phyloP scores from a whole-genome alignment of 2,113 vertebrate genomes.

The Dryoscopus gambensis region DNA sequence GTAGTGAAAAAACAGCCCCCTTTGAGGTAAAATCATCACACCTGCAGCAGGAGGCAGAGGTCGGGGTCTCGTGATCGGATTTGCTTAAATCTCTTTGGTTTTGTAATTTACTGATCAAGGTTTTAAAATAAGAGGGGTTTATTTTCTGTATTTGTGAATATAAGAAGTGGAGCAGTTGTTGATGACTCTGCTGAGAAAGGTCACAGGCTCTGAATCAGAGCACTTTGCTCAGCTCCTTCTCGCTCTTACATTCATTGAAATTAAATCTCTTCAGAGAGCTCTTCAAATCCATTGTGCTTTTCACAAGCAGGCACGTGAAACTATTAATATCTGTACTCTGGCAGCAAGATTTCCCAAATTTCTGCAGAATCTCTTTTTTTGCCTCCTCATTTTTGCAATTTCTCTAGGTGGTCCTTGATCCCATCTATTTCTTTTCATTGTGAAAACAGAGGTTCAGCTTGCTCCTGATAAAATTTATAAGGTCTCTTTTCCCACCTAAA shows the following conservation, averaged over 20 bases:
- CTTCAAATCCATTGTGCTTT: background rate
- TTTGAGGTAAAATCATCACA: background rate
- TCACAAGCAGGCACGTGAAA: background rate
- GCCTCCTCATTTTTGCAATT: background rate
- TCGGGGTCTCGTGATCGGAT: background rate
- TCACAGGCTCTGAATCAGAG: background rate
- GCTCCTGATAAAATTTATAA: background rate
- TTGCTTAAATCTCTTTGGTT: background rate
- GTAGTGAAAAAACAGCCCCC: slow-evolving; percentile 4
- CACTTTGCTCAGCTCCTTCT: background rate
- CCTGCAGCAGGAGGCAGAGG: background rate
- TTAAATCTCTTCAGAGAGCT: background rate
- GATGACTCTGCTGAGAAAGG: background rate
- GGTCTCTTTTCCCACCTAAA: background rate
- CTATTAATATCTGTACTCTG: background rate
- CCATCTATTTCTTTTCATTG: background rate
- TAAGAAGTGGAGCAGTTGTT: background rate
- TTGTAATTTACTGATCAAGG: background rate
- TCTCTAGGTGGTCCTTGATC: background rate
- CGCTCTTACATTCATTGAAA: background rate
- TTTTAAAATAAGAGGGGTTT: background rate
- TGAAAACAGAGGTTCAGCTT: background rate
- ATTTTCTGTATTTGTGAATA: background rate
- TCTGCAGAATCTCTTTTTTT: background rate
- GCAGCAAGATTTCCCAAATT: background rate